Base-by-base conservation (phyloP, 2,797 vertebrate genomes). In the Hemibagrus guttatus region DNA sequence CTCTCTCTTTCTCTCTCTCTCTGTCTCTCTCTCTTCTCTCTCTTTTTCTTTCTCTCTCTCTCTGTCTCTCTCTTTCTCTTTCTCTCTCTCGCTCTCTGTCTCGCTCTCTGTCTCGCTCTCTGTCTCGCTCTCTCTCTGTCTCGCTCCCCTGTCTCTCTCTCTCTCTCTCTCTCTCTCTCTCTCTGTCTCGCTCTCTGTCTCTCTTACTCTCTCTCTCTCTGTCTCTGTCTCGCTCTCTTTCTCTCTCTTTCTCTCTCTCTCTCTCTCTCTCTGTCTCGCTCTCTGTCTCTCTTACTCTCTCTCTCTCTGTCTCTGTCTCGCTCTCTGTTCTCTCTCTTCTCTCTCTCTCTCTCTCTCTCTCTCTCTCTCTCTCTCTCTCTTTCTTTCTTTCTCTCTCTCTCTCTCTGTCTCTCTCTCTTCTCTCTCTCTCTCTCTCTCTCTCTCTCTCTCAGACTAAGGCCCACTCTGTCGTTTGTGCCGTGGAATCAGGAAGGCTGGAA, bases 401-500 rank as follows among this genome's bases (percentile, higher is more conserved):
- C 52, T 54, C 52, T 54, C 52, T 54, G 6, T 39, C 7, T 11
- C 58, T 7, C 58, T 61, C 1, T 61, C 58, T 54, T 8, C 52
- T 54, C 52, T 39, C 46, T 49, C 46, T 9, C 13, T 76, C 1
- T 79, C 42, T 54, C 23, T 56, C 28, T 28, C 8, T 2, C 1
- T 31, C 54, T 87, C 4, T 11, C 12, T 90, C 72, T 26, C 90
- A 99, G 98, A 86, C 93, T 99, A 83, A 98, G 96, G 87, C 96
- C 97, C 72, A 96, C 94, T 21, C 95, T 99, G 86, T 96, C 94
- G 0, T 99, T 99, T 89, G 95, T 98, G 6, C 97, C 96, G 0
- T 99, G 98, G 98, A 99, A 98, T 94, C 97, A 97, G 92, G 98
- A 99, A 90, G 98, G 97, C 84, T 99, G 98, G 98, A 99, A 99